Evolutionary conservation across 2,888 invertebrate species (phyloP).

Genomic region (Bembecia ichneumoniformis): DNA sequence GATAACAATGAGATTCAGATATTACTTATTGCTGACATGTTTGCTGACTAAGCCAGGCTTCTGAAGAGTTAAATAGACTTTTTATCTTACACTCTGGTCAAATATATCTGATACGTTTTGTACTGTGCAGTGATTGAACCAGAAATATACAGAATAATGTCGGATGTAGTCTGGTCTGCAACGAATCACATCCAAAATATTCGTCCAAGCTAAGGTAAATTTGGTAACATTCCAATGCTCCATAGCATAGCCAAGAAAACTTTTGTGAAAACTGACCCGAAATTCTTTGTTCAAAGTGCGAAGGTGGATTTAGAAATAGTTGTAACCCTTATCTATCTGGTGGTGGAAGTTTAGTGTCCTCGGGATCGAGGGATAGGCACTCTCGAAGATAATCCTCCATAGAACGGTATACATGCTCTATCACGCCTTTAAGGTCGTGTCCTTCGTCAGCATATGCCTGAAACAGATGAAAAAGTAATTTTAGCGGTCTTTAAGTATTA

Average conservation of each 20-base stretch:
- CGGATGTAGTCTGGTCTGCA: too few relatives aligned
- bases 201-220: not conserved
- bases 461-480: too few relatives aligned
- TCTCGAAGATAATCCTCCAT: constrained; percentile 94
- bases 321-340: constrained; percentile 63
- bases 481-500: too few relatives aligned
- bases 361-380: constrained; percentile 90
- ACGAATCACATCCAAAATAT: too few relatives aligned
- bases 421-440: constrained; percentile 86
- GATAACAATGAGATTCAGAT: constrained; percentile 30
- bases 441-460: constrained; percentile 95
- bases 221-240: constrained; percentile 14
- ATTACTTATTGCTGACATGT: constrained; percentile 4
- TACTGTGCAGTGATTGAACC: too few relatives aligned
- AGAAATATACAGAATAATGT: too few relatives aligned
- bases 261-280: not conserved
- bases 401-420: constrained; percentile 92
- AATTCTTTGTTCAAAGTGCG: constrained; percentile 1
- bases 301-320: constrained; percentile 3
- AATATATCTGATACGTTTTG: too few relatives aligned
- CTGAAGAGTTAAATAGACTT: too few relatives aligned
- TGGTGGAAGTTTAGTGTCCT: constrained; percentile 77
- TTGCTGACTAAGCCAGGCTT: too few relatives aligned
- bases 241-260: too few relatives aligned
- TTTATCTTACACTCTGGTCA: too few relatives aligned